Evolutionary conservation across 1,140 invertebrate genomes (phyloP).

Genomic region (Drosophila truncata): DNA sequence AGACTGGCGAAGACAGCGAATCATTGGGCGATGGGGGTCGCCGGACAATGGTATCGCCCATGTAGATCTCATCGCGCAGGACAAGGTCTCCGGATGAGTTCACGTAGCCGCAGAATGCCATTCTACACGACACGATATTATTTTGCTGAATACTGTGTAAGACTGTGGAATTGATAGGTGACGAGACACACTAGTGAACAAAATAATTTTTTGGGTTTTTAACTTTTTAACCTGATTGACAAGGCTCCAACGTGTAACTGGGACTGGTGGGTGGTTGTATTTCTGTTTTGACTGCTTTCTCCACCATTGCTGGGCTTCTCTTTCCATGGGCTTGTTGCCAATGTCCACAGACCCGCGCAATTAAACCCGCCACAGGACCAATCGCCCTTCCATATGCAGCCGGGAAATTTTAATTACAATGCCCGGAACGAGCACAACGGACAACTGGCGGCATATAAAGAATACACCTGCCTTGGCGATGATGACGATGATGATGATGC

Average conservation of each 20-base stretch:
- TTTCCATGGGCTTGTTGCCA: conserved; percentile 44
- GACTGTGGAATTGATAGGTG: conserved; percentile 2
- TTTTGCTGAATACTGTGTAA: conserved; percentile 16
- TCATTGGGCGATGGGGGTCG: neutral
- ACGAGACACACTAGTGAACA: conserved; percentile 8
- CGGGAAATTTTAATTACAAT: conserved; percentile 80
- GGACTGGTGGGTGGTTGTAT: neutral
- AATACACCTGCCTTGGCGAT: conserved; percentile 48
- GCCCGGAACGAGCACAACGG: conserved; percentile 31
- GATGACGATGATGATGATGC: conserved; percentile 30
- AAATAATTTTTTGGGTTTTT: conserved; percentile 14
- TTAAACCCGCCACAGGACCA: conserved; percentile 62
- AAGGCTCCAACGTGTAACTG: conserved; percentile 19
- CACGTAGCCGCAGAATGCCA: conserved; percentile 50
- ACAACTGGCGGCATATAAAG: conserved; percentile 15
- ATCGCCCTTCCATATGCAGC: conserved; percentile 62
- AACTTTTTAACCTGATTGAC: conserved; percentile 10
- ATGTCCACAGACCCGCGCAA: conserved; percentile 40
- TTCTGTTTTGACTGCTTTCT: neutral
- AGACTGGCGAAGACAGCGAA: conserved; percentile 9
- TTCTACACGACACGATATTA: conserved; percentile 1
- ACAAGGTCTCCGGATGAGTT: conserved; percentile 25
- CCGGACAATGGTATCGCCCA: neutral
- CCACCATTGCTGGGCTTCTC: conserved; percentile 15
- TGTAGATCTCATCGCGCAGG: conserved; percentile 37